Base-by-base conservation (phyloP, 2,113 vertebrate species). In the Toxostoma redivivum region DNA sequence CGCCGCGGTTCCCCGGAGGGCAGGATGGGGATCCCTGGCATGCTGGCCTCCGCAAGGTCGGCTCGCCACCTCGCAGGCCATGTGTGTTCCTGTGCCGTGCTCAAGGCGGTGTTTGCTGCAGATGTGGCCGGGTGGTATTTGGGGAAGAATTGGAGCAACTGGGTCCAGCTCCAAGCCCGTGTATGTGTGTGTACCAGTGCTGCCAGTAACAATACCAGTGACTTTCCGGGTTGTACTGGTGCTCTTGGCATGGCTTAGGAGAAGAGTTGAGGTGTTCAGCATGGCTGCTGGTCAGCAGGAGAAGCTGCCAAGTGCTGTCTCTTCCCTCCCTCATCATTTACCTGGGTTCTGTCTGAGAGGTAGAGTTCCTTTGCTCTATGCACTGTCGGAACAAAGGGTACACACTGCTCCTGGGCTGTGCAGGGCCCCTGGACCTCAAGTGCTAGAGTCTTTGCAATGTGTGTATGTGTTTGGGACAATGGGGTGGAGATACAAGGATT, bases 1-100 rank as follows among this genome's bases (percentile, higher is more conserved):
- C 31, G 21, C 67, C 23, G 51, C 77, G 23, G 19, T 10, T 10
- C 11, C 7, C 14, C 17, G 24, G 17, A 15, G 45, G 60, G 69
- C 61, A 0, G 61, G 11, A n/a, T 4, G 53, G 69, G 15, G 15
- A 53, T 38, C 20, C 45, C 28, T 7, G 77, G 12, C 33, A 30
- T 13, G 69, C 6, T 51, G 50, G 27, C 27, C 27, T 25, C 50
- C 50, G 1, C 10, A 1, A 14, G 47, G 38, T 8, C 37, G 42
- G 31, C 10, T 14, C 2, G 6, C 12, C 38, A 1, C n/a, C 3
- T 10, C 2, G 1, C 17, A 21, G 45, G 30, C 51, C 1, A 0
- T 11, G 9, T 8, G 44, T 22, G 23, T 23, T 22, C 27, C 30
- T 40, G 0, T 0, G 6, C 15, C 13, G 22, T 24, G 70, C 10